Percentiles rank a stretch among this genome's conserved stretches.
Conservation (phyloP, 2,888 invertebrate species). For the Chorisops tibialis region DNA sequence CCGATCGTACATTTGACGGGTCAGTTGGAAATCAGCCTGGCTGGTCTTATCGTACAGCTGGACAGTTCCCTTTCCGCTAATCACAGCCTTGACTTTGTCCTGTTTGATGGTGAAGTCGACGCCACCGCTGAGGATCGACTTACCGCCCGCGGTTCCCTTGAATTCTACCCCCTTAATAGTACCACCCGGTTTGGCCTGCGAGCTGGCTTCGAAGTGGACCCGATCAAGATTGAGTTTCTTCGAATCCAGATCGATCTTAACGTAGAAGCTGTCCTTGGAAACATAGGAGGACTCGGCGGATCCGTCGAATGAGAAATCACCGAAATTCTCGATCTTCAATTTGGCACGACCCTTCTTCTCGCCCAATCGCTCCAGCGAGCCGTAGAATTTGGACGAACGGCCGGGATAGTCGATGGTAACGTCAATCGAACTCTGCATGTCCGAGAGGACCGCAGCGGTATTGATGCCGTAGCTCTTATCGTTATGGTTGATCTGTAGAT, state of each 20-base stretch:
- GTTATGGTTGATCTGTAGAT: conserved; percentile 55
- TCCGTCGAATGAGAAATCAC: conserved; percentile 56
- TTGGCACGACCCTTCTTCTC: conserved; percentile 60
- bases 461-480: conserved; percentile 59
- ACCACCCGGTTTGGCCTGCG: conserved; percentile 57
- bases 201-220: conserved; percentile 62
- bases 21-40: conserved; percentile 71
- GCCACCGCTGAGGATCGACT: conserved; percentile 65
- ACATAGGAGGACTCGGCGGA: conserved; percentile 57
- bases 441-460: conserved; percentile 56
- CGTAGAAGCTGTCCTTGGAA: conserved; percentile 62
- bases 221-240: conserved; percentile 64
- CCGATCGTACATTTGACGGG: conserved; percentile 61
- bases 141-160: conserved; percentile 59
- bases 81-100: conserved; percentile 61
- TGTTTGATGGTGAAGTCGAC: conserved; percentile 68
- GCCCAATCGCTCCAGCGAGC: conserved; percentile 50
- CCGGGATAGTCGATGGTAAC: conserved; percentile 58
- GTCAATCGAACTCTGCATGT: conserved; percentile 57
- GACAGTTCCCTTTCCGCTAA: conserved; percentile 73
- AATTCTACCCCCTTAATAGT: conserved; percentile 63
- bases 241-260: conserved; percentile 62
- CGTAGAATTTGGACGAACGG: conserved; percentile 43
- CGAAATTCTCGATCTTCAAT: conserved; percentile 56
- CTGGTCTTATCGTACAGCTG: conserved; percentile 67